Evolutionary conservation across 2,797 vertebrate genomes (phyloP).

Genomic region (Miichthys miiuy): DNA sequence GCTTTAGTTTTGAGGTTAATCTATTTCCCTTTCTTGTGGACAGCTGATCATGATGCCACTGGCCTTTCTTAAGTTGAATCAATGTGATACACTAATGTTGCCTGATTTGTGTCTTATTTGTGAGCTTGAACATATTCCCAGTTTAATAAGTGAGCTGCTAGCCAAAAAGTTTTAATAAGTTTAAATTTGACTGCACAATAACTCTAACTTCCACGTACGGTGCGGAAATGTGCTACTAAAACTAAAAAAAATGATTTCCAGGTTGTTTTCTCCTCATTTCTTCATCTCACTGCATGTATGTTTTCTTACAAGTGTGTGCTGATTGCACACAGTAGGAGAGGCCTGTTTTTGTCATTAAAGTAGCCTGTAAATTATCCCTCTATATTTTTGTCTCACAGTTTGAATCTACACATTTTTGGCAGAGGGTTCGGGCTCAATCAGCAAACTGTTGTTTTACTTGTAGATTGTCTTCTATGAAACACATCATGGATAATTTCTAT

Average conservation of each 20-base stretch:
- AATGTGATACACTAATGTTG: background rate
- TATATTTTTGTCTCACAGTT: constrained; percentile 60
- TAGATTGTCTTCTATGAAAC: constrained; percentile 33
- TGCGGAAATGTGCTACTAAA: constrained; percentile 24
- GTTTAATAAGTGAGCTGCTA: background rate
- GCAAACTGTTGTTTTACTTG: constrained; percentile 45
- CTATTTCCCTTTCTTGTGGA: background rate
- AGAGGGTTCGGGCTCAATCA: constrained; percentile 45
- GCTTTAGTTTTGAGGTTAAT: background rate
- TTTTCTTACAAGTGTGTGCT: constrained; percentile 40
- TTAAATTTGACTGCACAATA: constrained; percentile 6
- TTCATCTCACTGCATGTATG: constrained; percentile 42
- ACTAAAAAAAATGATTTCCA: constrained; percentile 30
- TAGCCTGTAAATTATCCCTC: constrained; percentile 51
- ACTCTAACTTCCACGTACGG: constrained; percentile 13
- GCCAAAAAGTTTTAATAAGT: constrained; percentile 21
- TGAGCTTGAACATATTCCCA: constrained; percentile 20
- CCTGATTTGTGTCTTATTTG: background rate
- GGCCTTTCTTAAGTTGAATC: too few relatives aligned
- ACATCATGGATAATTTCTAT: constrained; percentile 14
- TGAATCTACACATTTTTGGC: constrained; percentile 34
- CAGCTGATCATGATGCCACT: background rate
- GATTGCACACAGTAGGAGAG: constrained; percentile 62
- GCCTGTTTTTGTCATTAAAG: constrained; percentile 50
- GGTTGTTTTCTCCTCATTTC: constrained; percentile 38